Evolutionary conservation across 2,888 invertebrate genomes (phyloP).

Genomic region (Lithodes maja): DNA sequence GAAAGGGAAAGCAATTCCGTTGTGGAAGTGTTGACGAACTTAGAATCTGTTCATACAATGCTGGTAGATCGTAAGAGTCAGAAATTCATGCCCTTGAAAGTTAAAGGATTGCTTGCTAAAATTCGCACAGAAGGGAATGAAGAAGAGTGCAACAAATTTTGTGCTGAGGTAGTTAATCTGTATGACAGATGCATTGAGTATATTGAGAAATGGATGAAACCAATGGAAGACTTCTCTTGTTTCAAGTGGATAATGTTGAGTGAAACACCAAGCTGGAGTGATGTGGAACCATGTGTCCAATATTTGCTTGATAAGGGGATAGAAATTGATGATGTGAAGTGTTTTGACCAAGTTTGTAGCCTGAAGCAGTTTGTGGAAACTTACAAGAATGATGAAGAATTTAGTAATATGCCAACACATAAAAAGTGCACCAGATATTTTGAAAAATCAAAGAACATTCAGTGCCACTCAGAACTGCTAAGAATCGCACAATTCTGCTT

Average conservation of each 20-base stretch:
- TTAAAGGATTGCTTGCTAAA: slow-evolving; percentile 24
- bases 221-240: slow-evolving; percentile 25
- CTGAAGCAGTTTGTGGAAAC: background rate
- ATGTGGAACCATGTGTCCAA: slow-evolving; percentile 4
- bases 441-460: slow-evolving; percentile 38
- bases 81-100: slow-evolving; percentile 21
- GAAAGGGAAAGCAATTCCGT: slow-evolving; percentile 37
- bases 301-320: slow-evolving; percentile 8
- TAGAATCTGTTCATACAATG: slow-evolving; percentile 32
- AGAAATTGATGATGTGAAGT: slow-evolving; percentile 10
- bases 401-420: slow-evolving; percentile 8
- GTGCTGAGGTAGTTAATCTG: slow-evolving; percentile 21
- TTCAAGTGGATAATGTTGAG: slow-evolving; percentile 15
- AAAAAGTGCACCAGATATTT: slow-evolving; percentile 28
- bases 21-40: slow-evolving; percentile 36
- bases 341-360: background rate
- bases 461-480: slow-evolving; percentile 32
- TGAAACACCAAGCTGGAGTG: slow-evolving; percentile 8
- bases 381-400: slow-evolving; percentile 25
- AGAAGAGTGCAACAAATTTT: slow-evolving; percentile 19
- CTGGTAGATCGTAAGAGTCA: slow-evolving; percentile 43
- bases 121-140: background rate
- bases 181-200: slow-evolving; percentile 29
- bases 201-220: slow-evolving; percentile 29
- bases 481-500: slow-evolving; percentile 41